These are phyloP conservation scores for Lordiphosa andalusiaca DNA, from an alignment of 2,888 invertebrate species.

Conservation along the genomic window DNA sequence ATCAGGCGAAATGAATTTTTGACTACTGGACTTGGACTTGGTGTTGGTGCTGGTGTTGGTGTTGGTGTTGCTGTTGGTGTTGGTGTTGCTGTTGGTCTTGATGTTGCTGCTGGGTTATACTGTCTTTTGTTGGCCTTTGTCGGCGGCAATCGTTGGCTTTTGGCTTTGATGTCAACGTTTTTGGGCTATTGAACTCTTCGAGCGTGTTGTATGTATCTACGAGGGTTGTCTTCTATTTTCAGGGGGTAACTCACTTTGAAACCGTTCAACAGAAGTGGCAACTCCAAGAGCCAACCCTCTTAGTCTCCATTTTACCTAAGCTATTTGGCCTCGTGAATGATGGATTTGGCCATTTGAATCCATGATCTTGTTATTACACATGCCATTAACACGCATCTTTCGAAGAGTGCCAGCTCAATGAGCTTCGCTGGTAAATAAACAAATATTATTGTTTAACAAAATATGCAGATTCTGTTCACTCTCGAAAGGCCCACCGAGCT, in stretches of 20 bases:
- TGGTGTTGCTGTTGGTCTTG: constrained; percentile 8
- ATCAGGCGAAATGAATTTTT: constrained; percentile 70
- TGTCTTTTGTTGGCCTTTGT: constrained; percentile 36
- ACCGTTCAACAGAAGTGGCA: background rate
- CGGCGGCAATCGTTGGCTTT: constrained; percentile 47
- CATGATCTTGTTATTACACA: constrained; percentile 53
- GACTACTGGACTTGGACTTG: constrained; percentile 72
- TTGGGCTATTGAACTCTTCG: constrained; percentile 63
- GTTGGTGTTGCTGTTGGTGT: background rate
- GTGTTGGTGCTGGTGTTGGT: constrained; percentile 3
- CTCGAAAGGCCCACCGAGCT: background rate
- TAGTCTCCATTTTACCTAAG: background rate
- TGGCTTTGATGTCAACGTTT: constrained; percentile 61
- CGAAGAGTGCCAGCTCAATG: constrained; percentile 58
- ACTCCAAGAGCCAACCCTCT: background rate
- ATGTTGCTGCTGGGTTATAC: background rate
- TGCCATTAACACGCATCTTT: constrained; percentile 50
- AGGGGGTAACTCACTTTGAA: too few relatives aligned
- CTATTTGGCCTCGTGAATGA: background rate
- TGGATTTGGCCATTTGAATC: constrained; percentile 32
- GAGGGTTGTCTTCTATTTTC: constrained; percentile 12
- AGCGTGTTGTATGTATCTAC: background rate
- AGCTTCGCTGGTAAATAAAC: constrained; percentile 56
- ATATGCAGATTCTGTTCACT: constrained; percentile 27
- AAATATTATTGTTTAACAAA: constrained; percentile 46